Evolutionary conservation across 2,113 vertebrate genomes (phyloP).

Genomic region (Salminus brasiliensis): DNA sequence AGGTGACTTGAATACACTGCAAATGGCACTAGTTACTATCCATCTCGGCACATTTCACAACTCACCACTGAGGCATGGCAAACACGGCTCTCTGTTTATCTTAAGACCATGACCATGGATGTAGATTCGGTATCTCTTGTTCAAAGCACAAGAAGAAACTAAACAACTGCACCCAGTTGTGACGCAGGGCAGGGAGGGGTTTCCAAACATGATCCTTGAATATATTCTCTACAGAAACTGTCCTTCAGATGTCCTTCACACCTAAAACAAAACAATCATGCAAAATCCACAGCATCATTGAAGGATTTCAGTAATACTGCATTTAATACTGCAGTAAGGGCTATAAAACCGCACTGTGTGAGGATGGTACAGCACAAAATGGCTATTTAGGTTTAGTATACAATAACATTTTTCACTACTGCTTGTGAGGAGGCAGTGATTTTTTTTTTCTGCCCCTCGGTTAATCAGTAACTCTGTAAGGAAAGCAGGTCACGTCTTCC

Average conservation of each 20-base stretch:
- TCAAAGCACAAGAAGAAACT: neutral
- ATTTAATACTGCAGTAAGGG: neutral
- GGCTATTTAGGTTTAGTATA: neutral
- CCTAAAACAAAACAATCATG: neutral
- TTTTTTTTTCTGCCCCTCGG: neutral
- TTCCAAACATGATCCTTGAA: neutral
- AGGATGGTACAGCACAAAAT: neutral
- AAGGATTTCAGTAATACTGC: neutral
- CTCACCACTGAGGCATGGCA: too few relatives aligned
- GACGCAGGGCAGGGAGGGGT: too few relatives aligned
- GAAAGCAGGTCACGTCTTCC: constrained; percentile 80
- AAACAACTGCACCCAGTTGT: neutral
- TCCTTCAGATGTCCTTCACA: neutral
- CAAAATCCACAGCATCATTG: neutral
- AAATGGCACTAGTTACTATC: too few relatives aligned
- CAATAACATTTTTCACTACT: neutral
- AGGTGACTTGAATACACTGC: too few relatives aligned
- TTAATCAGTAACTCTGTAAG: neutral
- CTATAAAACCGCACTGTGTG: neutral
- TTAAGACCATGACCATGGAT: neutral
- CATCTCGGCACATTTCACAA: too few relatives aligned
- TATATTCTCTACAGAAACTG: neutral
- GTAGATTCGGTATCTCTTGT: neutral
- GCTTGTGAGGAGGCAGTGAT: neutral
- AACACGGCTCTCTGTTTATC: too few relatives aligned